Base-by-base conservation (phyloP, 2,797 vertebrate species). In the Diglossa cyanea region DNA sequence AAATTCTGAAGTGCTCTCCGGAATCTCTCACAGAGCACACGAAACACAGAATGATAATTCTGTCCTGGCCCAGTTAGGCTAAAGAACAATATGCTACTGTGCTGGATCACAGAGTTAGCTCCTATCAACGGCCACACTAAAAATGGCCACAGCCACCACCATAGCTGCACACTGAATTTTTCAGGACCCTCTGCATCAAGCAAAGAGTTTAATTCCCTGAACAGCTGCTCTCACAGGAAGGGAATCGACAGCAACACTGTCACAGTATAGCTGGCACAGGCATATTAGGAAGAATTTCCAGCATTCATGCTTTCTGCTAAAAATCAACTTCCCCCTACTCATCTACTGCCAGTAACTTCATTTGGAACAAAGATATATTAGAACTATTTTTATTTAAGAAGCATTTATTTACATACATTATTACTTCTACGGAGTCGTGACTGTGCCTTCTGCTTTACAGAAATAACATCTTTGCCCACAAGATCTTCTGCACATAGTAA, bases 251-350 rank as follows among this genome's bases (percentile, higher is more conserved):
- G 88, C 73, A 93, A 86, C 74, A 81, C 48, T 96, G 88, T 84
- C 82, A 94, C 88, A 76, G 86, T 19, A 95, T 72, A 94, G 76
- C 94, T 96, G 86, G 94, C 95, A 97, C 87, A 76, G 0, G 2
- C 85, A 44, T 54, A 90, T 92, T 85, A 92, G 88, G 73, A 94
- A 95, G 75, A 86, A 93, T 89, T 94, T 95, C 78, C 86, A 96
- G 78, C 87, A 72, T 88, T 93, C 90, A 68, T 14, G 79, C 47
- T 94, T 94, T 96, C 77, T 86, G 93, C 93, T 96, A 95, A 95
- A 95, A 96, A 93, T 63, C 87, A 92, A 67, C 94, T 93, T 93
- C 93, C 93, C 94, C 92, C 94, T 94, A 95, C 93, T 95, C 96
- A 96, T 90, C 91, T 74, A 94, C 85, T 91, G 87, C 85, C 94